Evolutionary conservation across 2,888 invertebrate species (phyloP).

Genomic region (Tenthredo livida): DNA sequence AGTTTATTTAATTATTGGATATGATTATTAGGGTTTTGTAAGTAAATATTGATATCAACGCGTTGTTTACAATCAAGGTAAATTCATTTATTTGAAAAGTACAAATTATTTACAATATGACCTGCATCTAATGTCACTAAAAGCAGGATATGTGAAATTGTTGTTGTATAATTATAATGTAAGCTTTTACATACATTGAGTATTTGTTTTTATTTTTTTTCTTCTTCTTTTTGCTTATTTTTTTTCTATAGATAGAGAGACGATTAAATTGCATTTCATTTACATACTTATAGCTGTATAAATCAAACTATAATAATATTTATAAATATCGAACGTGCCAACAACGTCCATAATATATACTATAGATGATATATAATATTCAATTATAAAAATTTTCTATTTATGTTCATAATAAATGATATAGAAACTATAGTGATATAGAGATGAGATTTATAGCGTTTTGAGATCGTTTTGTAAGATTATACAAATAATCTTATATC

Average conservation of each 20-base stretch:
- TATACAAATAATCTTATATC: not conserved
- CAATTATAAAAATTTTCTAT: not conserved
- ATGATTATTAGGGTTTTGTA: not conserved
- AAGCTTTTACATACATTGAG: slow-evolving; percentile 49
- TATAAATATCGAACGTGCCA: slow-evolving; percentile 26
- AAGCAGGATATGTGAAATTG: slow-evolving; percentile 50
- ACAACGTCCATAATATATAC: not conserved
- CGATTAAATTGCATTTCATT: slow-evolving; percentile 32
- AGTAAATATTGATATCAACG: not conserved
- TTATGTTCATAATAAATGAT: slow-evolving; percentile 11
- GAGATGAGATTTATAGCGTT: slow-evolving; percentile 22
- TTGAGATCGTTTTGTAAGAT: slow-evolving; percentile 26
- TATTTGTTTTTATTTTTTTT: slow-evolving; percentile 31
- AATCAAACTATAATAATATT: slow-evolving; percentile 24
- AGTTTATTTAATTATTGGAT: not conserved
- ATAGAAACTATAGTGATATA: slow-evolving; percentile 12
- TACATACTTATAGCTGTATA: slow-evolving; percentile 6
- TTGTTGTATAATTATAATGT: slow-evolving; percentile 30
- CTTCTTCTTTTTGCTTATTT: not conserved
- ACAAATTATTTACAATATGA: slow-evolving; percentile 55
- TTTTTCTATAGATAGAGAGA: slow-evolving; percentile 29
- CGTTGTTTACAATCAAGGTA: slow-evolving; percentile 47
- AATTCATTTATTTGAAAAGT: slow-evolving; percentile 56
- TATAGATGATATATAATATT: not conserved
- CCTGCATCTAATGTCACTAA: slow-evolving; percentile 46